Base-by-base conservation (phyloP, 2,888 invertebrate genomes). In the Cosmia trapezina region DNA sequence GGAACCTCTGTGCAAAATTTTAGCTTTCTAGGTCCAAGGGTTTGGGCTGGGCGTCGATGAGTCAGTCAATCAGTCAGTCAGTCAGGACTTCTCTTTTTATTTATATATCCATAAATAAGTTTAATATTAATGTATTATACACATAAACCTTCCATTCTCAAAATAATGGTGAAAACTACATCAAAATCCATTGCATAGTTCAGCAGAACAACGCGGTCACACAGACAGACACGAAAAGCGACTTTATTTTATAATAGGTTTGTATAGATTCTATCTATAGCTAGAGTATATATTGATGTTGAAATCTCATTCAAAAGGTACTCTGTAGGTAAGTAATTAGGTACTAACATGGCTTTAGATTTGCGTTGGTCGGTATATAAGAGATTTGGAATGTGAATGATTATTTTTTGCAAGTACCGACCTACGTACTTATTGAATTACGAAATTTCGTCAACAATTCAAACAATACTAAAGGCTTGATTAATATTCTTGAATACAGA, bases 401-500 rank as follows among this genome's bases (percentile, higher is more conserved):
- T 12, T 12, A 49, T 19, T 63, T 41, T 45, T 8, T 47, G 12
- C 17, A 53, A 60, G 6, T 19, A 6, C 37, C 28, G 28, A 53
- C 45, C 14, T 19, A 53, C 14, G 14, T 41, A 51, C 45, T 41
- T 51, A 69, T 62, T 53, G 41, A 53, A 77, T 49, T 61, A 51
- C 41, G n/a, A 63, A 73, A 59, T 63, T 57, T 53, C 9, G 17
- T 57, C 19, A 61, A 33, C 28, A 63, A 59, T 63, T 37, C 62
- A 69, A 75, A 78, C 60, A 71, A 66, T 47, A 47, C 47, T 41
- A 57, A 79, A 56, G n/a, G 19, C 45, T 59, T 69, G n/a, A 74
- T 70, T 77, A 66, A 68, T 53, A 69, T 81, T 75, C 68, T 73
- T 51, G 63, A 75, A 80, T 56, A 77, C 49, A 59, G 45, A 65